Conservation (phyloP, 2,888 invertebrate species). For the Siphonodentalium dalli region DNA sequence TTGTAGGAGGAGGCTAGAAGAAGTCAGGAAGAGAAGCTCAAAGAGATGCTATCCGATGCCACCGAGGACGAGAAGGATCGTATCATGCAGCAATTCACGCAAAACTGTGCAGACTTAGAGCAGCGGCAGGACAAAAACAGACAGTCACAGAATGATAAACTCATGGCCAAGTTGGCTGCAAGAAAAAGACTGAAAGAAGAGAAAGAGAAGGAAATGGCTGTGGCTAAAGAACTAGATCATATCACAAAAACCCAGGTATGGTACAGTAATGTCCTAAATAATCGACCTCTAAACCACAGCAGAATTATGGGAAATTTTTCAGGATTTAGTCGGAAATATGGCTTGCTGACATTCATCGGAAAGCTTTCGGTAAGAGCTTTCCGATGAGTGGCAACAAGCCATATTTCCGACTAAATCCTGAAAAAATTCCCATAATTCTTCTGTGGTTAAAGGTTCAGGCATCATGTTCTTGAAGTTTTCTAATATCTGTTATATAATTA, state of each 20-base stretch:
- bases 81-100: slow-evolving; percentile 45
- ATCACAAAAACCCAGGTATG: slow-evolving; percentile 52
- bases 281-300: too few relatives aligned
- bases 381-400: too few relatives aligned
- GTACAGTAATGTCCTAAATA: too few relatives aligned
- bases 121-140: slow-evolving; percentile 34
- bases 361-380: too few relatives aligned
- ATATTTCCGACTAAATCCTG: too few relatives aligned
- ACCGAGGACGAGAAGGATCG: slow-evolving; percentile 43
- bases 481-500: too few relatives aligned
- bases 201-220: slow-evolving; percentile 50
- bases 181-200: slow-evolving; percentile 59
- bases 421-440: too few relatives aligned
- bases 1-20: slow-evolving; percentile 35
- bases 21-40: slow-evolving; percentile 40
- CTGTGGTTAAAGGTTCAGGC: too few relatives aligned
- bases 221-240: slow-evolving; percentile 52
- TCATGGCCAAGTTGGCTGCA: slow-evolving; percentile 56
- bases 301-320: too few relatives aligned
- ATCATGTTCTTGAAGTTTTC: too few relatives aligned
- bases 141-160: slow-evolving; percentile 43
- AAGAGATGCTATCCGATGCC: slow-evolving; percentile 39
- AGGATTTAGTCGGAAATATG: too few relatives aligned
- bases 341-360: too few relatives aligned
- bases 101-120: slow-evolving; percentile 36